These are phyloP conservation scores for Rhagonycha lutea DNA, from an alignment of 2,888 invertebrate genomes.

Conservation along the genomic window DNA sequence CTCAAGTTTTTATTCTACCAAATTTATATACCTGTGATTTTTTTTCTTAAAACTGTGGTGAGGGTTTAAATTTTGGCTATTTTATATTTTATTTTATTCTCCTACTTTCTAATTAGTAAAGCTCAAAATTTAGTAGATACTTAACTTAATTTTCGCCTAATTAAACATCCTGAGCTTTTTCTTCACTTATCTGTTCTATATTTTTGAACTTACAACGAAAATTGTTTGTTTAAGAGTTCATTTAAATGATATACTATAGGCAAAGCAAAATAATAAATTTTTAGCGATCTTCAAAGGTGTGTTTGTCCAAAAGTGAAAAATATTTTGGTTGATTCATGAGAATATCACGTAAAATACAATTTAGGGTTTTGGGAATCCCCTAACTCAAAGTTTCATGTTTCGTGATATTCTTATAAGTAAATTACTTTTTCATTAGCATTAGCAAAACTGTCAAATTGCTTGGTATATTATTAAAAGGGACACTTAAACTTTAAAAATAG, in stretches of 20 bases:
- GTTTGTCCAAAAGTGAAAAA: no score
- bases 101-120: background rate
- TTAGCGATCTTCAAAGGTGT: no score
- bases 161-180: background rate
- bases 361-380: no score
- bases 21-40: background rate
- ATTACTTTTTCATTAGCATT: no score
- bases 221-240: background rate
- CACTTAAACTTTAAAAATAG: background rate
- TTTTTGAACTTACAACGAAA: background rate
- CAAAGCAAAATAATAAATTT: no score
- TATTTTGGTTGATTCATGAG: no score
- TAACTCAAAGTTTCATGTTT: no score
- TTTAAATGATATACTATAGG: background rate
- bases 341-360: no score
- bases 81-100: conserved; percentile 36
- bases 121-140: background rate
- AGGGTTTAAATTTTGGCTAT: background rate
- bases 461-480: background rate
- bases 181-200: background rate
- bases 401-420: no score
- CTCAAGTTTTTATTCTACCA: background rate
- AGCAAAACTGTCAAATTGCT: background rate
- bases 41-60: background rate
- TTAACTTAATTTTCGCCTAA: background rate